Percentiles rank a stretch among this genome's conserved stretches.
phyloP scores from a whole-genome alignment of 2,888 invertebrate species.

The Aspidapion aeneum region DNA sequence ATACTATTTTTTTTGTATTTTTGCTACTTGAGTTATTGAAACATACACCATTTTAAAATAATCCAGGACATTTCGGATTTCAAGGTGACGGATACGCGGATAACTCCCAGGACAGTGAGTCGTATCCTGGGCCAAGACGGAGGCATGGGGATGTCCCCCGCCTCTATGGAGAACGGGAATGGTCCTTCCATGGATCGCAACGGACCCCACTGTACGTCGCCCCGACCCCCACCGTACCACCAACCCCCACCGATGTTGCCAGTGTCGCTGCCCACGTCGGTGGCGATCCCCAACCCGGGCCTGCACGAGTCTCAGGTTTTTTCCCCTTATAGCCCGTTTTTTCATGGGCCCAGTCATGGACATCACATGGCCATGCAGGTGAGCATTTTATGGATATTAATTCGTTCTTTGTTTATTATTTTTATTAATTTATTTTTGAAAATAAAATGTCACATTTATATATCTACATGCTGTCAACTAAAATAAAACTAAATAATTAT shows the following conservation, averaged over 20 bases:
- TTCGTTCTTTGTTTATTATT: too few relatives aligned
- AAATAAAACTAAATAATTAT: too few relatives aligned
- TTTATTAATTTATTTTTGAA: too few relatives aligned
- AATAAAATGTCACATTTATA: too few relatives aligned
- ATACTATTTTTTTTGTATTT: too few relatives aligned
- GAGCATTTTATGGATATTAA: too few relatives aligned
- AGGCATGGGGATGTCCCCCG: constrained; percentile 62
- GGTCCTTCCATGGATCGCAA: constrained; percentile 45
- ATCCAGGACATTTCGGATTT: constrained; percentile 23
- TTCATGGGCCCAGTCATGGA: constrained; percentile 57
- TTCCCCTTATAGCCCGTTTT: constrained; percentile 88
- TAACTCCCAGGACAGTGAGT: constrained; percentile 87
- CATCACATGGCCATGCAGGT: constrained; percentile 51
- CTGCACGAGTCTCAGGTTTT: constrained; percentile 93
- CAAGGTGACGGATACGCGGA: constrained; percentile 83
- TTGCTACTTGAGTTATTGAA: too few relatives aligned
- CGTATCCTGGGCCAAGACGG: constrained; percentile 79
- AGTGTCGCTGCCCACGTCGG: constrained; percentile 88
- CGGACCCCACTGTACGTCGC: constrained; percentile 56
- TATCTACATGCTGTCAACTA: too few relatives aligned
- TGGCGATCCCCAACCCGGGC: constrained; percentile 95
- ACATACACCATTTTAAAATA: too few relatives aligned
- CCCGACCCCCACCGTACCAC: constrained; percentile 58
- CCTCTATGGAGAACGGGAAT: constrained; percentile 51
- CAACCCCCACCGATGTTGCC: constrained; percentile 80